Evolutionary conservation across 2,113 vertebrate species (phyloP).

Genomic region (Oryzias woworae): DNA sequence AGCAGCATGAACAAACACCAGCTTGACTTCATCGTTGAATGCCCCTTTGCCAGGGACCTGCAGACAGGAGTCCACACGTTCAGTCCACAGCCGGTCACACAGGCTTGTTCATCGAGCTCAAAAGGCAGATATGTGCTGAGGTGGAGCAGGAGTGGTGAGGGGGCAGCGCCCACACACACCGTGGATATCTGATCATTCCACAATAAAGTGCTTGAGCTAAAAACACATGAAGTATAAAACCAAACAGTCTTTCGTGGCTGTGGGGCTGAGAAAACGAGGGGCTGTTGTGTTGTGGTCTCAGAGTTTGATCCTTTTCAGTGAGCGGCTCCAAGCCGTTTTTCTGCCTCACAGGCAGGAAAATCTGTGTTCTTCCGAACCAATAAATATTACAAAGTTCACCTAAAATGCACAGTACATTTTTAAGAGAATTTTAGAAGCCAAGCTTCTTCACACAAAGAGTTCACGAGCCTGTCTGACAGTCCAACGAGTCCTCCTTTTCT

Average conservation of each 20-base stretch:
- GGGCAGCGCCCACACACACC: background rate
- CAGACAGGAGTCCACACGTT: too few relatives aligned
- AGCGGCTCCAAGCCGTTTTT: conserved; percentile 23
- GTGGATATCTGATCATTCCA: conserved; percentile 7
- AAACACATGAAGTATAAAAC: conserved; percentile 40
- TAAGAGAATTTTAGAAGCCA: conserved; percentile 29
- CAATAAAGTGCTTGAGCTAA: conserved; percentile 78
- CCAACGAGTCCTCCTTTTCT: conserved; percentile 15
- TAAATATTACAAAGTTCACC: conserved; percentile 72
- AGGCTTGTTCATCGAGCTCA: too few relatives aligned
- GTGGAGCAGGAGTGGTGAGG: background rate
- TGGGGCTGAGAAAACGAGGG: conserved; percentile 33
- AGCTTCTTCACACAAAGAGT: conserved; percentile 5
- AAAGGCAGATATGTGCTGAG: background rate
- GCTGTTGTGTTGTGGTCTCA: background rate
- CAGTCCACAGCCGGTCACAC: too few relatives aligned
- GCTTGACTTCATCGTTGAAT: too few relatives aligned
- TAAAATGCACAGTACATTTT: conserved; percentile 50
- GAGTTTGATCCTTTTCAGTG: conserved; percentile 7
- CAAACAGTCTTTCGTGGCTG: conserved; percentile 31
- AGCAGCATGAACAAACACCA: too few relatives aligned
- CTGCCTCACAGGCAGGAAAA: conserved; percentile 37
- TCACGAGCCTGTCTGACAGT: conserved; percentile 8
- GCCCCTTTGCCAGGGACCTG: too few relatives aligned
- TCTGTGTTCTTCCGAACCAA: conserved; percentile 60